Base-by-base conservation (phyloP, 2,888 invertebrate species). In the Leucozona laternaria region DNA sequence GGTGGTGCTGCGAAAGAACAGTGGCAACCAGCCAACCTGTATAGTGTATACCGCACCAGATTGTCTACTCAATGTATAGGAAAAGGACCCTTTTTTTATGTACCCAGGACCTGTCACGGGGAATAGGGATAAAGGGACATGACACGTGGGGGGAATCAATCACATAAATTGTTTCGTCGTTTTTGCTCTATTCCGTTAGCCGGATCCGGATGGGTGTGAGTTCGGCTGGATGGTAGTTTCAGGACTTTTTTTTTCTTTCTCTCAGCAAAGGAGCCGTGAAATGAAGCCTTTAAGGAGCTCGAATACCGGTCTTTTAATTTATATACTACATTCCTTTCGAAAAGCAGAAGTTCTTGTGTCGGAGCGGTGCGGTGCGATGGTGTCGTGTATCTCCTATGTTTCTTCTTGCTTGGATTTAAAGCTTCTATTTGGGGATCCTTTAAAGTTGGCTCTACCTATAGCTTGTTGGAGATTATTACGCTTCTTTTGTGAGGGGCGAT, bases 111-210 rank as follows among this genome's bases (percentile, higher is more conserved):
- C 71, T 86, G 86, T 79, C 86, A 75, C 64, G 53, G 78, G 70
- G 78, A 82, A 58, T 79, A 73, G 60, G 77, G 85, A 85, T 77
- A 80, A 86, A 78, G 81, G 75, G 78, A 86, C 81, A 75, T 25
- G 75, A 75, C 86, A 86, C 86, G 86, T 86, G 86, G 86, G 82
- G 86, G 86, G 86, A 86, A 86, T 86, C 86, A 86, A 86, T 86
- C 86, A 86, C 86, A 86, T 86, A 86, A 86, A 86, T 86, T 86
- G 86, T 86, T 86, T 86, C 73, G 86, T 86, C 82, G 86, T 86
- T 86, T 78, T 72, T 77, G 64, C 78, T 82, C 64, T 70, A 55
- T 43, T 71, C 68, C 20, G 20, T 22, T 43, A 5, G 40, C 7
- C 22, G 53, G 58, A 17, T 62, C 7, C 22, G 53, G 58, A 17